Evolutionary conservation across 2,888 invertebrate species (phyloP).

Genomic region (Eristalis intricaria): DNA sequence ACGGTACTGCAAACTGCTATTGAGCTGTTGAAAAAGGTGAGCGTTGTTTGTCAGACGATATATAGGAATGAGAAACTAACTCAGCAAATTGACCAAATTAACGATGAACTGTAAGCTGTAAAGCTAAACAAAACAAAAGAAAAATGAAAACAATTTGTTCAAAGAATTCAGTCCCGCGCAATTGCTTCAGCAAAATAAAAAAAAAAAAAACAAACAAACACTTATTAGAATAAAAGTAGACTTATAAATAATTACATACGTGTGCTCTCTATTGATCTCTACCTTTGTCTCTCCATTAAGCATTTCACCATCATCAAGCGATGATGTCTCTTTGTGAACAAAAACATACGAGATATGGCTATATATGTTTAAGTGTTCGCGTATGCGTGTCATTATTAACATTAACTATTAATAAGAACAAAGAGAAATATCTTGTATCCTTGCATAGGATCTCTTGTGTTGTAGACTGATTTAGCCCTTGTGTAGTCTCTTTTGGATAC

Average conservation of each 20-base stretch:
- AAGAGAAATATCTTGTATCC: neutral
- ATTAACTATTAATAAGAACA: slow-evolving; percentile 17
- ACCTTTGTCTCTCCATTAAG: slow-evolving; percentile 21
- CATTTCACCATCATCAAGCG: slow-evolving; percentile 20
- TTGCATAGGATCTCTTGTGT: slow-evolving; percentile 1
- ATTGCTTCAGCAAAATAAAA: slow-evolving; percentile 40
- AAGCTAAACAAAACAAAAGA: slow-evolving; percentile 25
- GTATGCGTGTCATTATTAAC: slow-evolving; percentile 33
- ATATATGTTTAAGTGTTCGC: slow-evolving; percentile 41
- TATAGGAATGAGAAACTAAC: slow-evolving; percentile 77
- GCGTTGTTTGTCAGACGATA: slow-evolving; percentile 80
- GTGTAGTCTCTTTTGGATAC: slow-evolving; percentile 4
- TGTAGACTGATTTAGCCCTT: slow-evolving; percentile 29
- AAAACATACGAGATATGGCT: slow-evolving; percentile 6
- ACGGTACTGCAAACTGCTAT: slow-evolving; percentile 88
- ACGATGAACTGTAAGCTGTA: slow-evolving; percentile 73
- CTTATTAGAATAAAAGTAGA: slow-evolving; percentile 20
- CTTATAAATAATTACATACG: slow-evolving; percentile 25
- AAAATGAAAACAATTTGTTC: neutral
- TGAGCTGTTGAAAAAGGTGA: slow-evolving; percentile 88
- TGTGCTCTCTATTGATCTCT: slow-evolving; percentile 41
- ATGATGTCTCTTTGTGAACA: slow-evolving; percentile 1
- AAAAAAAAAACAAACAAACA: neutral
- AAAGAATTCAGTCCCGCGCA: slow-evolving; percentile 47
- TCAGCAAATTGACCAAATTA: slow-evolving; percentile 77